Conservation (phyloP, 92 coral and sea anemone genomes). For the Umimayanthus chanpuru region DNA sequence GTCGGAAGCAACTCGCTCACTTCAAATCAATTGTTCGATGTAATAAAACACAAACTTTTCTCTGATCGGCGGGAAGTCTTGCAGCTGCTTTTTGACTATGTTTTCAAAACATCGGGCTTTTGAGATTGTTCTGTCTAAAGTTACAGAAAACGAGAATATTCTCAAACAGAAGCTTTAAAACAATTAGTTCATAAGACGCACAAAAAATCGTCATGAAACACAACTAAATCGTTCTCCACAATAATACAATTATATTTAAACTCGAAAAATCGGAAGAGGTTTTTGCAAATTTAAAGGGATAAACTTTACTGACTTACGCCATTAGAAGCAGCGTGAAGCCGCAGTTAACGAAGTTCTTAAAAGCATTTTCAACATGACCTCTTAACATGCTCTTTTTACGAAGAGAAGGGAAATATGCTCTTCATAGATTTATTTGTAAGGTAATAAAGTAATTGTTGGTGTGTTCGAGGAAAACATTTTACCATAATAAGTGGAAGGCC, state of each 20-base stretch:
- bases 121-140: constrained; percentile 5
- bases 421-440: neutral
- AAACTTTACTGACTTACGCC: neutral
- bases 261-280: neutral
- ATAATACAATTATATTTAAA: neutral
- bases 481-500: neutral
- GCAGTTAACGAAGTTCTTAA: neutral
- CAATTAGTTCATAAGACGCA: neutral
- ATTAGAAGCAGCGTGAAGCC: neutral
- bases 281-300: neutral
- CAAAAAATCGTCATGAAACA: neutral
- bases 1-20: constrained; percentile 9
- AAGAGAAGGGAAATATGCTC: neutral
- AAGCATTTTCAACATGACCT: neutral
- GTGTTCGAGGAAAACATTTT: neutral
- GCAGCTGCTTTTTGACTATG: constrained; percentile 26
- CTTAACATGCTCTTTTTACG: constrained; percentile 1
- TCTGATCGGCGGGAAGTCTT: constrained; percentile 15
- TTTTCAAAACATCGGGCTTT: constrained; percentile 24
- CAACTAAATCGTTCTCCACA: neutral
- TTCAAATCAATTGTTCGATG: constrained; percentile 3
- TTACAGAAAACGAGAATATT: constrained; percentile 15
- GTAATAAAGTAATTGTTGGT: neutral
- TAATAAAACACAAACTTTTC: neutral
- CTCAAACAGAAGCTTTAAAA: neutral